Evolutionary conservation across 2,888 invertebrate species (phyloP), one percentile per base, ranked within the genome.

Genomic region (Stenchaetothrips biformis): DNA sequence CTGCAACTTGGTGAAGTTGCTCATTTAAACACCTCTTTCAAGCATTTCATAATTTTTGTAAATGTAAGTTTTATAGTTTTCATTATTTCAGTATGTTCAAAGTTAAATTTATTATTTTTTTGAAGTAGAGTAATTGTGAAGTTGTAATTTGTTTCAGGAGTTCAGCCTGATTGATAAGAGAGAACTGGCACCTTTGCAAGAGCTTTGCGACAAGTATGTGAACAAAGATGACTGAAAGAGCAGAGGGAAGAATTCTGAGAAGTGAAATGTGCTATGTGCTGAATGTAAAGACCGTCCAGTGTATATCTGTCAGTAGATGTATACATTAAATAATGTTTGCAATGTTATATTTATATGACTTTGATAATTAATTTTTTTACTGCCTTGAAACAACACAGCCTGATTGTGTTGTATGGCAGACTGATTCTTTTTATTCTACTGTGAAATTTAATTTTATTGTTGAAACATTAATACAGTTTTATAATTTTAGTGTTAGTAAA

Each of bases 11-110:
- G 97, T 80, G 99, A 99, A 88, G 99, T 99, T 88, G 98, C 99
- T 80, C 99, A 99, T 88, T 92, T 99, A 84, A 99, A 99, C 89
- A 99, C 99, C 82, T 98, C 98, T 84, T 99, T 99, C 90, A 99
- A 99, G 87, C 99, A 99, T 90, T 99, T 99, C 88, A 98, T 99
- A 86, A 98, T 97, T 89, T 97, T 97, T 86, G 96, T 97, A 82
- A 95, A 95, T 90, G 95, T 93, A 85, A 84, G 84, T 81, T 48
- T 48, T 48, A 79, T 59, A 79, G 2, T 48, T 48, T 79, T 27
- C 48, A 48, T 2, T 80, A 6, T 79, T 9, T 49, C 77, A 77
- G 13, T 18, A 77, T 53, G 53, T 18, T 6, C 9, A 53, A 7
- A 13, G 2, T 13, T 53, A 11, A 53, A 13, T 1, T 53, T 53